A percentile compares a stretch with the other conserved stretches of the same genome.
phyloP scores from a whole-genome alignment of 2,113 vertebrate genomes.

The Corythaixoides concolor region DNA sequence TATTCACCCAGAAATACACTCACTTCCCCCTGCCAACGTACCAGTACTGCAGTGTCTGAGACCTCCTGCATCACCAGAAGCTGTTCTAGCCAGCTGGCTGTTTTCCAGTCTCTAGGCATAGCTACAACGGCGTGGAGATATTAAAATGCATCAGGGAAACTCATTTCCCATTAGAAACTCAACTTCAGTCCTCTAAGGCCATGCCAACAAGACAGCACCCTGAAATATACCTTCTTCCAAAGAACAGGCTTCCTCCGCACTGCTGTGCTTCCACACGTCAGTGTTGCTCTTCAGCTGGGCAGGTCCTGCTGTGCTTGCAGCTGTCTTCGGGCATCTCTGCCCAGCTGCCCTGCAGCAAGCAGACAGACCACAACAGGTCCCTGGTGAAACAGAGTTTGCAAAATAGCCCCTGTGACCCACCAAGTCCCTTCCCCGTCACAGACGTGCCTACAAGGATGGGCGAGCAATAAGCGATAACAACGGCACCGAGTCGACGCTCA shows the following conservation, averaged over 20 bases:
- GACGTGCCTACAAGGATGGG: neutral
- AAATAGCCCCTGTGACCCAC: neutral
- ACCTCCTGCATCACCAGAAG: neutral
- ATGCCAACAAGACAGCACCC: neutral
- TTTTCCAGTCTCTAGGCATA: neutral
- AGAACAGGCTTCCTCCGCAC: neutral
- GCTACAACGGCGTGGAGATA: neutral
- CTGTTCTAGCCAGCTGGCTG: neutral
- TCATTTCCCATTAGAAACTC: neutral
- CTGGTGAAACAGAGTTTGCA: neutral
- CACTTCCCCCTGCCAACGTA: neutral
- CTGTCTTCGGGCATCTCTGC: neutral
- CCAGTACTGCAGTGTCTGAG: neutral
- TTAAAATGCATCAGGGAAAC: slow-evolving; percentile 2
- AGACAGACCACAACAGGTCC: no score
- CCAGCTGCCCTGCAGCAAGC: neutral
- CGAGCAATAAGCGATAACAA: neutral
- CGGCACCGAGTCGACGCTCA: fast-evolving
- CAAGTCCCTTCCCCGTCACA: neutral
- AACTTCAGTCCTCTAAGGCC: neutral
- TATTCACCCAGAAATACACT: neutral
- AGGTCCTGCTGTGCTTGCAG: neutral
- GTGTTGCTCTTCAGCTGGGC: neutral
- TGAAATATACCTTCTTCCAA: neutral
- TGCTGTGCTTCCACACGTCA: neutral